phyloP scores from a whole-genome alignment of 2,113 vertebrate genomes.

The Xiphophorus maculatus region DNA sequence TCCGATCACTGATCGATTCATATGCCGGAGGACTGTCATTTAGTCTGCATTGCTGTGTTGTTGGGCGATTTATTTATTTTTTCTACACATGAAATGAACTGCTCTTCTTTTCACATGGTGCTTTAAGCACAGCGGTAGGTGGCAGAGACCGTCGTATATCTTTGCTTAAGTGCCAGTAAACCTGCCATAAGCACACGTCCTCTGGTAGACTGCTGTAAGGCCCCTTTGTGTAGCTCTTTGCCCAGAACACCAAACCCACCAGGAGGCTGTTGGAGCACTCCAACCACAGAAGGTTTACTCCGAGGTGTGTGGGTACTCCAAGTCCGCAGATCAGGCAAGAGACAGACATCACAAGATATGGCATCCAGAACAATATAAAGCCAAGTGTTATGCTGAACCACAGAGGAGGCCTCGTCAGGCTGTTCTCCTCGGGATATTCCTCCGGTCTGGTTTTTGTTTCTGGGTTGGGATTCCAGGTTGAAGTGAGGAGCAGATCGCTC shows the following conservation, averaged over 20 bases:
- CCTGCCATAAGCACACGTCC: slow-evolving; percentile 65
- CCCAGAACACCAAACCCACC: slow-evolving; percentile 66
- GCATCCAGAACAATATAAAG: slow-evolving; percentile 69
- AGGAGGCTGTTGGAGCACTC: slow-evolving; percentile 77
- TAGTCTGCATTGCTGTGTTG: background rate
- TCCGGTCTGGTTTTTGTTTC: background rate
- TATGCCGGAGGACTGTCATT: background rate
- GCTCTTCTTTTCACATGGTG: background rate
- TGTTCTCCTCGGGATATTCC: background rate
- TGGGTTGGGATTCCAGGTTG: background rate
- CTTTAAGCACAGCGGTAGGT: slow-evolving; percentile 18
- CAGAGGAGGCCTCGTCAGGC: slow-evolving; percentile 28
- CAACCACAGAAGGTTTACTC: slow-evolving; percentile 75
- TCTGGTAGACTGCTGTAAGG: slow-evolving; percentile 52
- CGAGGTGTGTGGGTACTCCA: slow-evolving; percentile 68
- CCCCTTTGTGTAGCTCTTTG: slow-evolving; percentile 29
- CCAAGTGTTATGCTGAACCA: slow-evolving; percentile 62
- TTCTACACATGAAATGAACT: background rate
- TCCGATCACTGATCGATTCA: background rate
- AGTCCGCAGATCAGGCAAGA: slow-evolving; percentile 38
- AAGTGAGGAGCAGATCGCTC: slow-evolving; percentile 45
- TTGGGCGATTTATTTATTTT: background rate
- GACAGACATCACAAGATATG: slow-evolving; percentile 59
- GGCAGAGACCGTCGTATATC: background rate
- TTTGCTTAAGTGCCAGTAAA: slow-evolving; percentile 73